Evolutionary conservation across 2,888 invertebrate species (phyloP).

Genomic region (Euclidia mi): DNA sequence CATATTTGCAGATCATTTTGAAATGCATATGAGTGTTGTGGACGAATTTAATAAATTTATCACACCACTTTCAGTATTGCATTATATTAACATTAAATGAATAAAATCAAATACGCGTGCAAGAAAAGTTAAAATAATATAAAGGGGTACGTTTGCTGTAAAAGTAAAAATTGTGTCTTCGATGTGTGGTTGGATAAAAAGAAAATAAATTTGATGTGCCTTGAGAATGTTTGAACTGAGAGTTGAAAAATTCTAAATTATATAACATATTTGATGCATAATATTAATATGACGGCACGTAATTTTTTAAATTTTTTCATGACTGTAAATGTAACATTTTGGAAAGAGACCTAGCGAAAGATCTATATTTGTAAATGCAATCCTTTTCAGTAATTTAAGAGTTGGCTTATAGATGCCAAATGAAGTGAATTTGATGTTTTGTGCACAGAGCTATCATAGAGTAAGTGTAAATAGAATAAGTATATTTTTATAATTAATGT

Average conservation of each 20-base stretch:
- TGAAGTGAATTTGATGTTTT: not conserved
- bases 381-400: too few species aligned
- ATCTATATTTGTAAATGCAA: too few species aligned
- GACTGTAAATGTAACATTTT: too few species aligned
- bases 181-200: slow-evolving; percentile 16
- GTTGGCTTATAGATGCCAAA: too few species aligned
- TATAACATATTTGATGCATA: slow-evolving; percentile 5
- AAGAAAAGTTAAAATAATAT: not conserved
- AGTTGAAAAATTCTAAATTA: slow-evolving; percentile 17
- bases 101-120: not conserved
- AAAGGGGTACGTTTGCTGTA: not conserved
- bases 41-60: too few species aligned
- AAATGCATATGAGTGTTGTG: too few species aligned
- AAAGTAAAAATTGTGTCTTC: slow-evolving; percentile 1
- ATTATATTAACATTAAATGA: too few species aligned
- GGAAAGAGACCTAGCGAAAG: too few species aligned
- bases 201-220: slow-evolving; percentile 47
- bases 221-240: slow-evolving; percentile 23
- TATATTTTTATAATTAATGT: slow-evolving; percentile 41
- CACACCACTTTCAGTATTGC: too few species aligned
- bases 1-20: too few species aligned
- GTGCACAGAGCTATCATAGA: not conserved
- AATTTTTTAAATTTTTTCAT: too few species aligned
- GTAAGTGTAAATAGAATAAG: slow-evolving; percentile 12
- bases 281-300: not conserved